Conservation (phyloP, 2,113 vertebrate genomes). For the Dromaius novaehollandiae region DNA sequence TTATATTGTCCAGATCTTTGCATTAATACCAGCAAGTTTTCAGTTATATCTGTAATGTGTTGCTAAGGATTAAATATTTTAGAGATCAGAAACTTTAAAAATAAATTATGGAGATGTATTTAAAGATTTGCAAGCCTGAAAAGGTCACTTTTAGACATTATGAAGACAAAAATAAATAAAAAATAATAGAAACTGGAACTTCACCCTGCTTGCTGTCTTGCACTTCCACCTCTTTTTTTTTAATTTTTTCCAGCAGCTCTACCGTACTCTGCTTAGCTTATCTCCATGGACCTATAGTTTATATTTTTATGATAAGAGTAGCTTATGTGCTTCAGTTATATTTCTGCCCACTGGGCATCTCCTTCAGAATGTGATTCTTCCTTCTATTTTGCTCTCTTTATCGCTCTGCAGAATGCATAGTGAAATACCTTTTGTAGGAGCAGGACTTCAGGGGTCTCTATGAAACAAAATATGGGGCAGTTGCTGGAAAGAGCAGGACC, state of each 20-base stretch:
- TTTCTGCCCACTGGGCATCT: neutral
- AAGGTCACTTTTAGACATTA: neutral
- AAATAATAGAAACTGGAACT: neutral
- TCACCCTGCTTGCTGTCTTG: neutral
- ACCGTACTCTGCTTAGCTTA: neutral
- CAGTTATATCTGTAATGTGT: neutral
- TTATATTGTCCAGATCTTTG: neutral
- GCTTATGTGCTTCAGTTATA: neutral
- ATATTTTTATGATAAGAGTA: neutral
- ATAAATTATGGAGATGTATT: neutral
- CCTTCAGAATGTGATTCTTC: neutral
- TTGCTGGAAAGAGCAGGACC: neutral
- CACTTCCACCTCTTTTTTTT: neutral
- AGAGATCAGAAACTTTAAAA: neutral
- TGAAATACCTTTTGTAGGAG: neutral
- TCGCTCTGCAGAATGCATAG: neutral
- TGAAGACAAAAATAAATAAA: neutral
- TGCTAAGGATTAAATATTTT: neutral
- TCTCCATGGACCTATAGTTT: neutral
- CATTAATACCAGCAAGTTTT: neutral
- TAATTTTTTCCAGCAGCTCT: neutral
- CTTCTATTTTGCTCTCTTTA: neutral
- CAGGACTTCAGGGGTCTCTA: neutral
- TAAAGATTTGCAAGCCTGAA: neutral
- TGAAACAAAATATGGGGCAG: neutral